Evolutionary conservation across 1,140 invertebrate genomes (phyloP), one percentile per base, ranked within the genome.

Genomic region (Hycleus phaleratus): DNA sequence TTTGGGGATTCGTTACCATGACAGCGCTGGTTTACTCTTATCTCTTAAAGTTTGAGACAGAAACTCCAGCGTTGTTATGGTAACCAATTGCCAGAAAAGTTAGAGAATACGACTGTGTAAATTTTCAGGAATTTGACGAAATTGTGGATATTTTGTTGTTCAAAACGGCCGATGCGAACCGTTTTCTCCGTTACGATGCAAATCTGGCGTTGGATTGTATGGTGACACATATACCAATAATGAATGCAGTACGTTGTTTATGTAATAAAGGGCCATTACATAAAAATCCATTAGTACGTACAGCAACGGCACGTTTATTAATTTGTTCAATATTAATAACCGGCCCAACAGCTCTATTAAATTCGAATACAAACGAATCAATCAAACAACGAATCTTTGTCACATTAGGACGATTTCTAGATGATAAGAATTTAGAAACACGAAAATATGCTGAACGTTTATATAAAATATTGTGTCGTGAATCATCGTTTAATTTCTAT

Each of bases 181-280:
- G 78, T 60, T 85, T 86, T 66, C 83, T 87, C 46, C 71, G 82
- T 46, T 78, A 83, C 54, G 84, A 86, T 70, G 79, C 81, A 12
- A 81, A 84, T 60, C 73, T 79, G 51, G 78, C 83, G 2, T 67
- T 86, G 49, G 75, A 77, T 54, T 69, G 71, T 11, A 80, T 86
- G 77, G 77, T 85, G 3, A 78, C 79, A 6, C 74, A 78, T 62
- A 73, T 81, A 12, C 68, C 76, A 3, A 72, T 73, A 8, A 67
- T 65, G 32, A 68, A 74, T 58, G 58, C 72, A 18, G 61, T 75
- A 3, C 40, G 73, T 51, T 62, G 72, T 4, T 39, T 75, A 3
- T 69, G 70, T 55, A 46, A 62, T 1, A 73, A 71, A 60, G 73
- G 72, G 18, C 73, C 74, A n/a, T 56, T 58, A 25, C 72, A 74